Evolutionary conservation across 2,113 vertebrate genomes (phyloP), one percentile per base, ranked within the genome.

Genomic region (Patagioenas fasciata): DNA sequence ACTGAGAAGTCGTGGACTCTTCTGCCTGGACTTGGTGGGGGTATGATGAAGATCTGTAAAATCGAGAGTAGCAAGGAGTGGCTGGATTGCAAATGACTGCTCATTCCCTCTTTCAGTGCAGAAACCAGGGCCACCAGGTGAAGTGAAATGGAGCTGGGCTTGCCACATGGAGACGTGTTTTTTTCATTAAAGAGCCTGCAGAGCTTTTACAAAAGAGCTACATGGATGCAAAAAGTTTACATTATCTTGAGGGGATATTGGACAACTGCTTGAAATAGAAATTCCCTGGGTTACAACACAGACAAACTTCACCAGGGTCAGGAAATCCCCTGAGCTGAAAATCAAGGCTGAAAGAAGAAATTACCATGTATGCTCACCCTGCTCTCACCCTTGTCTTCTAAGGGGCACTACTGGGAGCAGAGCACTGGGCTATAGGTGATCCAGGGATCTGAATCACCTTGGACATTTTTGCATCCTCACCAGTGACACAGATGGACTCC

Each of bases 311-410:
- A 88, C 19, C 36, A 69, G 26, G 65, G 51, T 15, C 23, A 74
- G 86, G 89, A 96, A 96, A 89, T 84, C 69, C 73, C 88, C 83
- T 6, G 24, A 92, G 48, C 56, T 87, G 83, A 74, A 92, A 92
- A 74, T 21, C 38, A 42, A 71, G 24, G 21, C 53, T 79, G 65
- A 64, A 93, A 56, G 34, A 86, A 93, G 34, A 42, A 74, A 78
- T 66, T 60, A 65, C 32, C 48, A 50, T 3, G 5, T 56, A 25
- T 28, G 21, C 38, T 67, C 61, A 23, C 6, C 34, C 26, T 91
- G 26, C 29, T 86, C 26, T 84, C 31, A 53, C 31, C 31, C 36
- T 53, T 77, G 40, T 40, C 50, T 65, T 80, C 67, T 77, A 36
- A 12, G 34, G 57, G 40, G 15, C 53, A 58, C 29, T 82, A 6